phyloP scores from a whole-genome alignment of 1,140 invertebrate species.

The Drosophila ogumai region DNA sequence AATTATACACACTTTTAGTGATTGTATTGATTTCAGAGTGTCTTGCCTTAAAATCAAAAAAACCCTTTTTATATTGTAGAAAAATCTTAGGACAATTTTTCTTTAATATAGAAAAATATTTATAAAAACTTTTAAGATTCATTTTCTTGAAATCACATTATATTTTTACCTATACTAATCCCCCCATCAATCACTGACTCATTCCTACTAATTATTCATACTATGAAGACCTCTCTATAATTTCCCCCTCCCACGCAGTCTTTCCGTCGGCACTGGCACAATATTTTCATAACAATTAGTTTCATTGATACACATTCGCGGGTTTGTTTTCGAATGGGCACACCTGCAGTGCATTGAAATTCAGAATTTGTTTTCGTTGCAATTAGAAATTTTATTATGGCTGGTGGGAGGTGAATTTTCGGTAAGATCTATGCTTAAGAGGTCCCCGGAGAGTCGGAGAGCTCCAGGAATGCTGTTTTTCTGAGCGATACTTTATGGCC shows the following conservation, averaged over 20 bases:
- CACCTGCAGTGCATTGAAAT: constrained; percentile 69
- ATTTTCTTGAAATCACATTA: background rate
- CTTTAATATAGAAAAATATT: no score
- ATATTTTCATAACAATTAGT: constrained; percentile 76
- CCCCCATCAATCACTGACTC: constrained; percentile 14
- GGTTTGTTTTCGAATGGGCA: constrained; percentile 30
- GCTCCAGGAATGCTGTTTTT: constrained; percentile 40
- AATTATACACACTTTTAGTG: no score
- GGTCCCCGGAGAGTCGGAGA: constrained; percentile 27
- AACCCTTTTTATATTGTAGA: no score
- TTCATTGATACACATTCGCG: constrained; percentile 66
- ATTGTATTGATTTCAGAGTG: no score
- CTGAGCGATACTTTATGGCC: constrained; percentile 78
- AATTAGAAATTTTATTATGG: constrained; percentile 72
- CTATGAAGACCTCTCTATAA: background rate
- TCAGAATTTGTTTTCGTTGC: constrained; percentile 77
- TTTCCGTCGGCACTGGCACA: constrained; percentile 61
- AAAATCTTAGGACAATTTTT: no score
- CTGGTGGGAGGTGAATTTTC: constrained; percentile 19
- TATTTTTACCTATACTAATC: background rate
- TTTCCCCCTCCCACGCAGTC: constrained; percentile 21
- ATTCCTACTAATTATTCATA: constrained; percentile 10
- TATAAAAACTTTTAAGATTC: background rate
- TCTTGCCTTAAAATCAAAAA: no score
- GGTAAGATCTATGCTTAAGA: constrained; percentile 7